These are phyloP conservation scores for Xanthia icteritia DNA, from an alignment of 2,888 invertebrate genomes.

Conservation along the genomic window DNA sequence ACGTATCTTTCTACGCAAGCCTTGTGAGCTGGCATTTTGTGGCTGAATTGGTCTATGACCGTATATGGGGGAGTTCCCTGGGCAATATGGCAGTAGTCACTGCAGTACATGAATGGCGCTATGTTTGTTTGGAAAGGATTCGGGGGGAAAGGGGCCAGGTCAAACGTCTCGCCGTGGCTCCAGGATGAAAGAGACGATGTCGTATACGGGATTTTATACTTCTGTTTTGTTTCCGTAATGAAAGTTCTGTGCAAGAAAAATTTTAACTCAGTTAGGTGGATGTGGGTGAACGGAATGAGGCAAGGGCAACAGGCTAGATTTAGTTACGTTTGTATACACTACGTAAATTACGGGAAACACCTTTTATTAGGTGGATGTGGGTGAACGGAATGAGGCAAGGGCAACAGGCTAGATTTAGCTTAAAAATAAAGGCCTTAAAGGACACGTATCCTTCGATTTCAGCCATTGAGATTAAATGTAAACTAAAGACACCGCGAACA, in stretches of 20 bases:
- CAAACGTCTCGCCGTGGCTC: slow-evolving; percentile 82
- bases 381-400: no score
- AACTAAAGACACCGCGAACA: no score
- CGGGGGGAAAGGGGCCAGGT: slow-evolving; percentile 83
- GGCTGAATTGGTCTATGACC: slow-evolving; percentile 81
- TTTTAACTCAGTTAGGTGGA: neutral
- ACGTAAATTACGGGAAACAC: no score
- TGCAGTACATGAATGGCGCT: slow-evolving; percentile 88
- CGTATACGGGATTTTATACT: slow-evolving; percentile 81
- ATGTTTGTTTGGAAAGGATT: slow-evolving; percentile 86
- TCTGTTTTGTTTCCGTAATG: slow-evolving; percentile 82
- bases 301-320: neutral
- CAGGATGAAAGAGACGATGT: slow-evolving; percentile 79
- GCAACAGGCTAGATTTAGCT: no score
- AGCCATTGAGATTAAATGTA: no score
- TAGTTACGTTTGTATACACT: no score
- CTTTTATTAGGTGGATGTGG: no score
- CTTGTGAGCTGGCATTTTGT: slow-evolving; percentile 73
- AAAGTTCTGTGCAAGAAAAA: slow-evolving; percentile 78
- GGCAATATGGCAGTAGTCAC: slow-evolving; percentile 85
- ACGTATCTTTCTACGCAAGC: slow-evolving; percentile 74
- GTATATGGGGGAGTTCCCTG: slow-evolving; percentile 83
- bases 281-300: neutral
- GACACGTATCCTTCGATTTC: no score
- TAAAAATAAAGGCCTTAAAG: no score